Evolutionary conservation across 2,797 vertebrate genomes (phyloP).

Genomic region (Sciurus vulgaris): DNA sequence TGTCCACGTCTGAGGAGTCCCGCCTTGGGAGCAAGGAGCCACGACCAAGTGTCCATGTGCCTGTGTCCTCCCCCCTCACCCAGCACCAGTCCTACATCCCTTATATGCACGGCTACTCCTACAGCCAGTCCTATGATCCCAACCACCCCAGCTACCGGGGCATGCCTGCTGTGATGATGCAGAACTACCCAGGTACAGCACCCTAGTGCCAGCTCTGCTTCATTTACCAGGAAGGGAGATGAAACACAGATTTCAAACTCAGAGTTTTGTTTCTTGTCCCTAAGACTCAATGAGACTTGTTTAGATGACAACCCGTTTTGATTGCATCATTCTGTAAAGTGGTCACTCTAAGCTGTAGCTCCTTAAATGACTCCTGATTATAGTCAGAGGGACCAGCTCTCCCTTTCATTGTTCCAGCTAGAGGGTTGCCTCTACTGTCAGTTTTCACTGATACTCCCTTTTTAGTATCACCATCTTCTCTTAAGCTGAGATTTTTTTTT

Average conservation of each 20-base stretch:
- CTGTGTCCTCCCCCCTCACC: slow-evolving; percentile 94
- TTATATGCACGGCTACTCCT: slow-evolving; percentile 97
- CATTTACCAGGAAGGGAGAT: not conserved
- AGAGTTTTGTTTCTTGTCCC: not conserved
- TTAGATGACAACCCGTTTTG: not conserved
- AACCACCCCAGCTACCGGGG: slow-evolving; percentile 96
- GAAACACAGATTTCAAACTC: not conserved
- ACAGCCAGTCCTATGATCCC: slow-evolving; percentile 96
- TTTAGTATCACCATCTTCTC: not conserved
- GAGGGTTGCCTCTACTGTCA: not conserved
- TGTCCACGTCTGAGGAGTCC: slow-evolving; percentile 91
- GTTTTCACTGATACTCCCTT: not conserved
- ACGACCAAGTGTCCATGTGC: slow-evolving; percentile 94
- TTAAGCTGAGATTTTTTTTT: slow-evolving; percentile 22
- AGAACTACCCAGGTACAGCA: slow-evolving; percentile 96
- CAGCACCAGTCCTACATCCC: slow-evolving; percentile 98
- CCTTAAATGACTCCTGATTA: slow-evolving; percentile 17
- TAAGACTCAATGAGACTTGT: not conserved
- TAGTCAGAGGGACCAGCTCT: not conserved
- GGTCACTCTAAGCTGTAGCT: not conserved
- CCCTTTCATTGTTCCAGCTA: not conserved
- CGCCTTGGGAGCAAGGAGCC: slow-evolving; percentile 94
- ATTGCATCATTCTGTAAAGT: not conserved
- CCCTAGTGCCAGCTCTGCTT: rapidly evolving
- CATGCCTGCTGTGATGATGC: slow-evolving; percentile 98